Conservation (phyloP, 2,888 invertebrate species). For the Leucophenga maculata region DNA sequence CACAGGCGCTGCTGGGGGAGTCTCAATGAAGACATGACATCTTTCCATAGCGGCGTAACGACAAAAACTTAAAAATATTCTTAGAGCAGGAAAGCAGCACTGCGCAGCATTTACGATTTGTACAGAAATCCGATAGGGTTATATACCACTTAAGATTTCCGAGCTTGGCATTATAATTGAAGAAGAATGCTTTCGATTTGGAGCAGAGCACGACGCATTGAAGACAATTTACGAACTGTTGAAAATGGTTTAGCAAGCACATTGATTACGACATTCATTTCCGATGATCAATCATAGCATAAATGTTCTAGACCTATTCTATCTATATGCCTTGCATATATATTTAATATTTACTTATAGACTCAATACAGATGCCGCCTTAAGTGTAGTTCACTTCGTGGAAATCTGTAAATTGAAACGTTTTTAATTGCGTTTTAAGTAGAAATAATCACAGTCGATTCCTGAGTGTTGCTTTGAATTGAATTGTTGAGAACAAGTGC, state of each 20-base stretch:
- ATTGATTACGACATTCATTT: slow-evolving; percentile 59
- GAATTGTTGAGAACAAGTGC: not conserved
- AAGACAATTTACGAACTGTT: slow-evolving; percentile 55
- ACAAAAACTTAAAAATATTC: not conserved
- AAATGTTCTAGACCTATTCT: slow-evolving; percentile 27
- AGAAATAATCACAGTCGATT: slow-evolving; percentile 26
- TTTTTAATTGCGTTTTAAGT: slow-evolving; percentile 59
- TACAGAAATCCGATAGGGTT: slow-evolving; percentile 61
- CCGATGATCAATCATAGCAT: slow-evolving; percentile 52
- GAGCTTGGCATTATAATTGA: slow-evolving; percentile 58
- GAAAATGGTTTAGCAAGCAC: slow-evolving; percentile 60
- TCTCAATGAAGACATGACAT: slow-evolving; percentile 10
- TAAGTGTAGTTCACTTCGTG: slow-evolving; percentile 14
- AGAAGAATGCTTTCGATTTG: slow-evolving; percentile 37
- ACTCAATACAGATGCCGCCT: not conserved
- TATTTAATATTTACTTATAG: not conserved
- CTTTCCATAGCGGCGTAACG: too few species aligned
- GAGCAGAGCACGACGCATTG: slow-evolving; percentile 24
- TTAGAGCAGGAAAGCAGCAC: not conserved
- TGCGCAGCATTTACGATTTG: slow-evolving; percentile 35
- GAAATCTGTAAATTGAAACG: slow-evolving; percentile 29
- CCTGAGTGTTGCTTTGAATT: slow-evolving; percentile 40
- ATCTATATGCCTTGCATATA: slow-evolving; percentile 26
- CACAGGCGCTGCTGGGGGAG: not conserved
- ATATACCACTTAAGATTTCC: slow-evolving; percentile 54